Evolutionary conservation across 2,888 invertebrate genomes (phyloP), one percentile per base, ranked within the genome.

Genomic region (Macaria notata): DNA sequence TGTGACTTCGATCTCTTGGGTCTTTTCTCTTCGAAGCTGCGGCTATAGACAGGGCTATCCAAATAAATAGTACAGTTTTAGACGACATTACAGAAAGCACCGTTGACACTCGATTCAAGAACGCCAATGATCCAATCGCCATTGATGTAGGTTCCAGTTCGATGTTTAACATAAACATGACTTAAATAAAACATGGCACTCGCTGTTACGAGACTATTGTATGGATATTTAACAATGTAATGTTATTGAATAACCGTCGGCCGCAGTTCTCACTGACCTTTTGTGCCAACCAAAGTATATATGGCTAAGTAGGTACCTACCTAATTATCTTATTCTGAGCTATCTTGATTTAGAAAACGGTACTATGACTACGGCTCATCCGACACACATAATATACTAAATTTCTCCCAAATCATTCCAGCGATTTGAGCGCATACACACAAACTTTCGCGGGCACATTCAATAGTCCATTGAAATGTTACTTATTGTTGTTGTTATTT

Each of bases 151-250:
- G 9, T 31, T 29, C 42, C 33, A 41, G 39, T 50, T 42, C 59
- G 41, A 45, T 51, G 50, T 61, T 58, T 54, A 63, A 56, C 57
- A 55, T 50, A 61, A 44, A 59, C 54, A 8, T 43, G 56, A 58
- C 46, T 63, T 58, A 59, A 59, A 62, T 61, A 64, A 63, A 64
- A 62, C 62, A 65, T 19, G 19, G 41, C 7, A 44, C 55, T 33
- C 30, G 31, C 31, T 19, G 52, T 51, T 50, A 54, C 33, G 33
- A 19, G 19, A 41, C 65, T 59, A 64, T 64, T 61, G 60, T 59
- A 57, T 33, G 30, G 30, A 53, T 65, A 68, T 60, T 65, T 69
- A 67, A 76, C 72, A 75, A 70, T 74, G 67, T 71, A 51, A 49
- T 72, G 73, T 70, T 70, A 61, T 63, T 62, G 63, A 50, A 61